These are phyloP conservation scores for Natator depressus DNA, from an alignment of 2,113 vertebrate genomes.

Conservation along the genomic window DNA sequence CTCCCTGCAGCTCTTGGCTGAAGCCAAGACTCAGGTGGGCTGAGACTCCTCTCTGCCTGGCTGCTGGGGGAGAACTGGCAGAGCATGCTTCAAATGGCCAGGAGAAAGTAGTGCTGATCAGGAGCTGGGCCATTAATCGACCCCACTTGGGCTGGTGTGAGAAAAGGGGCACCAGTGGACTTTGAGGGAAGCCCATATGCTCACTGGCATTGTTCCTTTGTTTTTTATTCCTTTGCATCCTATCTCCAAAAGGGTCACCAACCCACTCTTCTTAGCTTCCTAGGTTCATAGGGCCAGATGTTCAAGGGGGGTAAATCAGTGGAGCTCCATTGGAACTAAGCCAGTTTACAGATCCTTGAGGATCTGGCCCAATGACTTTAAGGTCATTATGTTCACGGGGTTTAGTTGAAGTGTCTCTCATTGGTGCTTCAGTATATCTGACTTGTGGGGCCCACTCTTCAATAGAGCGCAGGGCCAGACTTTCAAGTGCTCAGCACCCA, in stretches of 20 bases:
- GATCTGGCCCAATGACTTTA: neutral
- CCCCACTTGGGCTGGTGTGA: too few species aligned
- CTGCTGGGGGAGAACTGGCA: too few species aligned
- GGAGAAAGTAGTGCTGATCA: too few species aligned
- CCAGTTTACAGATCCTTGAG: neutral
- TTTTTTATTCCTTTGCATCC: neutral
- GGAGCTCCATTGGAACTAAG: fast-evolving
- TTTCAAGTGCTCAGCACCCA: too few species aligned
- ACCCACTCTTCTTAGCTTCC: fast-evolving
- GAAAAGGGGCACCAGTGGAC: too few species aligned
- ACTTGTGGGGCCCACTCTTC: too few species aligned
- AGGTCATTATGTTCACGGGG: neutral
- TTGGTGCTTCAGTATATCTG: too few species aligned
- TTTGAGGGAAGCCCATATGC: neutral
- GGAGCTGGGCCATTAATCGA: too few species aligned
- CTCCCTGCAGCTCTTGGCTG: neutral
- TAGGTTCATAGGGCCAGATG: neutral
- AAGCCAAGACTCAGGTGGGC: too few species aligned
- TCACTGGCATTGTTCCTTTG: neutral
- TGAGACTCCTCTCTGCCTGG: too few species aligned
- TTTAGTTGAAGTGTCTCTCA: neutral
- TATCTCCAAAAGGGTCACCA: neutral
- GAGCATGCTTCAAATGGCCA: too few species aligned
- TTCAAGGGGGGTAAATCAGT: neutral
- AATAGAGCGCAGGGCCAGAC: neutral